These are phyloP conservation scores for Ochropacha duplaris DNA, from an alignment of 2,888 invertebrate species.

Conservation along the genomic window DNA sequence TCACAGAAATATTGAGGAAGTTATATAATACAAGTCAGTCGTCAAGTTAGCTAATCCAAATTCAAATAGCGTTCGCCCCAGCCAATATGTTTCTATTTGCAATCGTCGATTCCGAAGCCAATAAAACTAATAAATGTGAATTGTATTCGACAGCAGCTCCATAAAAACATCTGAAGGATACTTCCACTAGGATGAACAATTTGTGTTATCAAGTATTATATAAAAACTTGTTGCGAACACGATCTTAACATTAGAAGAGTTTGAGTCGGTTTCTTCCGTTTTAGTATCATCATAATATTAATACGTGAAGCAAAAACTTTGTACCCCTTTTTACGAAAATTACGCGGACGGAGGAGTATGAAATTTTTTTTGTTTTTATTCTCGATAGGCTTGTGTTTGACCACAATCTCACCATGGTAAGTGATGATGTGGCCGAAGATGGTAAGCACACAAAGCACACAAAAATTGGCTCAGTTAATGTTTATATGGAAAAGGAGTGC, in stretches of 20 bases:
- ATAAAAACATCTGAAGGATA: slow-evolving; percentile 12
- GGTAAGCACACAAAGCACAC: no score
- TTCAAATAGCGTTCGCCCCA: neutral
- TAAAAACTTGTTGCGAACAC: neutral
- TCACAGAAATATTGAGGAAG: slow-evolving; percentile 3
- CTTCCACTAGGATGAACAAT: slow-evolving; percentile 10
- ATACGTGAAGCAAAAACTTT: no score
- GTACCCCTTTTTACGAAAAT: no score
- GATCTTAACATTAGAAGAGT: neutral
- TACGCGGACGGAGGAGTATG: no score
- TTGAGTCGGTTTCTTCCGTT: neutral
- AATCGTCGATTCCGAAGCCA: neutral
- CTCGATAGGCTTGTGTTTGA: no score
- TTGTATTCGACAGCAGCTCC: slow-evolving; percentile 5
- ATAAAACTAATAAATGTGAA: slow-evolving; percentile 9
- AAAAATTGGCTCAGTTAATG: no score
- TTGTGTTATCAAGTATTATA: neutral
- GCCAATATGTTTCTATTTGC: neutral
- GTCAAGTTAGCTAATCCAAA: slow-evolving; percentile 6
- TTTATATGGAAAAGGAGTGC: no score
- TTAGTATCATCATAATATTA: no score
- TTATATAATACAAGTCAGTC: slow-evolving; percentile 3
- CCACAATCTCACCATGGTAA: no score
- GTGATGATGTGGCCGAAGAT: no score
- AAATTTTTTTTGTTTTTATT: no score